Conservation (phyloP, 2,888 invertebrate species). For the Miltochrista miniata region DNA sequence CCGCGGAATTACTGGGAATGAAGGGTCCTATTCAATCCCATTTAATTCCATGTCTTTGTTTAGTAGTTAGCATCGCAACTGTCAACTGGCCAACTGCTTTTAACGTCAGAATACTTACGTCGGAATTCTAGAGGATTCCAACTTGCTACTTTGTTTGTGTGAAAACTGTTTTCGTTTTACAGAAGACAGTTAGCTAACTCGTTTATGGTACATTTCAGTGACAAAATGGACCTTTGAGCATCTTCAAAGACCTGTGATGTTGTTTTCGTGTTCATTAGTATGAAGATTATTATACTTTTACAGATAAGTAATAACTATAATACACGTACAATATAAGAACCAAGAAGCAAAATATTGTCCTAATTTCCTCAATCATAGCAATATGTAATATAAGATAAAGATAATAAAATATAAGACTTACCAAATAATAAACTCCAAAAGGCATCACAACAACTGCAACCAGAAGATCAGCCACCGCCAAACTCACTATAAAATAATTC, state of each 20-base stretch:
- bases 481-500: constrained; percentile 99
- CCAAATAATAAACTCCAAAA: constrained; percentile 99
- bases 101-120: constrained; percentile 14
- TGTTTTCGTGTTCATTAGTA: no score
- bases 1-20: no score
- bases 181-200: constrained; percentile 16
- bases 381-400: background rate
- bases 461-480: constrained; percentile 97
- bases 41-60: constrained; percentile 39
- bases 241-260: no score
- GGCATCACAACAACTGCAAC: constrained; percentile 99
- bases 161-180: constrained; percentile 19
- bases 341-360: no score
- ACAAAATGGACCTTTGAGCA: background rate
- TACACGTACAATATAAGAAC: no score
- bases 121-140: constrained; percentile 27
- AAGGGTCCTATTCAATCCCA: constrained; percentile 23
- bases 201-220: constrained; percentile 2
- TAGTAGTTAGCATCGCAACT: constrained; percentile 33
- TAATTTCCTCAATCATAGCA: no score
- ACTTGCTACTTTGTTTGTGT: constrained; percentile 34
- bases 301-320: no score
- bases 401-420: constrained; percentile 84
- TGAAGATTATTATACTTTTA: no score
- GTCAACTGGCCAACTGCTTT: constrained; percentile 22